Percentiles rank a stretch among this genome's conserved stretches.
phyloP scores from a whole-genome alignment of 2,888 invertebrate genomes.

The Dynastes hyllus region DNA sequence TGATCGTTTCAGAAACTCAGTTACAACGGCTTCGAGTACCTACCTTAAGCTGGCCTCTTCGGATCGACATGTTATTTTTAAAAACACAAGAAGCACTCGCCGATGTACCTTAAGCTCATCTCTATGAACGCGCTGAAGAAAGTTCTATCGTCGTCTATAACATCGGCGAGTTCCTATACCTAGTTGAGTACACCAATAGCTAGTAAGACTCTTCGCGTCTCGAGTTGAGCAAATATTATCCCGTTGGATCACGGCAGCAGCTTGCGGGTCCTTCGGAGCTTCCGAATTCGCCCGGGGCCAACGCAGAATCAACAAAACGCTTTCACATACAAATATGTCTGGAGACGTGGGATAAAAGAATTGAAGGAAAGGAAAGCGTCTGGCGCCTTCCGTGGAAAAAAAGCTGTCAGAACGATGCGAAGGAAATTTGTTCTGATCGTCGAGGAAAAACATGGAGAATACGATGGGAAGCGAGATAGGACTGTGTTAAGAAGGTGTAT shows the following conservation, averaged over 20 bases:
- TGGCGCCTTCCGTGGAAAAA: not conserved
- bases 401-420: not conserved
- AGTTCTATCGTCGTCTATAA: not conserved
- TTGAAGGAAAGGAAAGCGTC: constrained; percentile 21
- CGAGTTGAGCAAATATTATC: constrained; percentile 53
- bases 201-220: constrained; percentile 38
- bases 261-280: constrained; percentile 49
- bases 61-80: constrained; percentile 28
- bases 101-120: not conserved
- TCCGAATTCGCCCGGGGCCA: constrained; percentile 42
- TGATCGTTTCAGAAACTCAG: not conserved
- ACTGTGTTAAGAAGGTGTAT: not conserved
- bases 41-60: constrained; percentile 14
- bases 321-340: constrained; percentile 52
- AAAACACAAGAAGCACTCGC: constrained; percentile 23
- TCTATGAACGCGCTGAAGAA: not conserved
- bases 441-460: not conserved
- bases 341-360: constrained; percentile 45
- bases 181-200: constrained; percentile 3
- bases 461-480: not conserved
- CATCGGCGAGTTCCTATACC: not conserved
- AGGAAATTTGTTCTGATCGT: constrained; percentile 18
- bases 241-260: constrained; percentile 46
- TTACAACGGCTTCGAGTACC: not conserved
- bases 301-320: constrained; percentile 51